A percentile compares a stretch with the other conserved stretches of the same genome.
Evolutionary conservation across 2,797 vertebrate species (phyloP).

Genomic region (Sus cebifrons): DNA sequence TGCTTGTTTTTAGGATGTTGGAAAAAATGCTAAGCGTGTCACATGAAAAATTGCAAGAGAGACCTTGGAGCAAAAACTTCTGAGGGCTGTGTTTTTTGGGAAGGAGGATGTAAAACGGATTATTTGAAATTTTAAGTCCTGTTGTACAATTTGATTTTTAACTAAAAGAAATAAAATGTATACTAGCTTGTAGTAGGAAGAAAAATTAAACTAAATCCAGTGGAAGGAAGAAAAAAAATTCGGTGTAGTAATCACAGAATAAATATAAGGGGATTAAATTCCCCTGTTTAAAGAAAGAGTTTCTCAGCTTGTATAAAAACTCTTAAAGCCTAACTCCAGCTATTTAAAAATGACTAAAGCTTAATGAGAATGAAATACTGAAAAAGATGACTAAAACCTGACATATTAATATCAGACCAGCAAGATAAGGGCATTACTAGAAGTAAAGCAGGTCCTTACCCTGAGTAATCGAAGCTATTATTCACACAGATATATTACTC

Average conservation of each 20-base stretch:
- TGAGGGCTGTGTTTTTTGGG: neutral
- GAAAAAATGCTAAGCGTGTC: neutral
- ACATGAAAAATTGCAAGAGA: neutral
- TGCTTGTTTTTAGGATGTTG: slow-evolving; percentile 16
- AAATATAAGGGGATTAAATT: neutral
- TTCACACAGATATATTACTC: neutral
- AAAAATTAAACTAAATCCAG: neutral
- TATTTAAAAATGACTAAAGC: neutral
- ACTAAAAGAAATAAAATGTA: neutral
- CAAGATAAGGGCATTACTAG: neutral
- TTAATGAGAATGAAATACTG: neutral
- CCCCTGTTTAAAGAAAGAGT: neutral
- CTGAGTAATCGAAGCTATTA: neutral
- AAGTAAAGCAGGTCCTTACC: neutral
- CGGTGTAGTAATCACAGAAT: slow-evolving; percentile 11
- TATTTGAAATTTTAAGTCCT: neutral
- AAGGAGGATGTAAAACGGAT: neutral
- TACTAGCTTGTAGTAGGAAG: neutral
- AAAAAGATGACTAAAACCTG: neutral
- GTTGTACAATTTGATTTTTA: neutral
- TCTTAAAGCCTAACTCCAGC: neutral
- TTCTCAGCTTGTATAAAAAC: slow-evolving; percentile 11
- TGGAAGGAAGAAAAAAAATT: neutral
- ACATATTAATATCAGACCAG: neutral
- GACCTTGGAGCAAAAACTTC: neutral